Base-by-base conservation (phyloP, 1,140 invertebrate genomes). In the Trissolcus basalis region DNA sequence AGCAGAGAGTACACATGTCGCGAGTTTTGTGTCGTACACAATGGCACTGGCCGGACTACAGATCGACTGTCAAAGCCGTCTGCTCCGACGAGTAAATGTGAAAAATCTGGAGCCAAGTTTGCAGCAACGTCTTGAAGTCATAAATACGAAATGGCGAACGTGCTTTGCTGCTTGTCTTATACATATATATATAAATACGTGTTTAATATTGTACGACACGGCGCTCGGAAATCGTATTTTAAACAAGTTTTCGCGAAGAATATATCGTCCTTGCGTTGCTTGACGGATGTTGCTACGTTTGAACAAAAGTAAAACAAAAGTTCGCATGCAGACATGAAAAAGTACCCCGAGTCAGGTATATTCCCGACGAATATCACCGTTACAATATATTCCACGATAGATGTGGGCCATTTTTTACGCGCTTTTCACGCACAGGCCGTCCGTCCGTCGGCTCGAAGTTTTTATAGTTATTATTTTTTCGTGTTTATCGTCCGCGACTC, bases 401-500 rank as follows among this genome's bases (percentile, higher is more conserved):
- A 81, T 80, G 79, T 77, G 74, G 55, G 65, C 59, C 69, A 78
- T 76, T 77, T 82, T 80, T 82, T 82, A 80, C 78, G 76, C 73
- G 72, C 76, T 81, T 78, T 81, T 79, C 68, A 80, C 74, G 74
- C 74, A 50, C 80, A 43, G 43, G 6, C 36, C 50, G 45, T 63
- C n/a, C 49, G 61, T 61, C 70, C 43, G 63, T 32, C 71, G 67
- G 32, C 44, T 58, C 49, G 70, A 65, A 73, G 68, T 82, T 85
- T 85, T 85, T 86, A 84, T 81, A 83, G 83, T 86, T 85, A 86
- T 86, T 85, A 87, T 86, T 86, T 85, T 83, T 83, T 80, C 80
- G 73, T 82, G 82, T 84, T 81, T 82, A 81, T 84, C 81, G 77
- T 71, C 54, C 73, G 75, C 70, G 58, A 82, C 74, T 84, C 82